Evolutionary conservation across 2,888 invertebrate genomes (phyloP), one percentile per base, ranked within the genome.

Genomic region (Merodon equestris): DNA sequence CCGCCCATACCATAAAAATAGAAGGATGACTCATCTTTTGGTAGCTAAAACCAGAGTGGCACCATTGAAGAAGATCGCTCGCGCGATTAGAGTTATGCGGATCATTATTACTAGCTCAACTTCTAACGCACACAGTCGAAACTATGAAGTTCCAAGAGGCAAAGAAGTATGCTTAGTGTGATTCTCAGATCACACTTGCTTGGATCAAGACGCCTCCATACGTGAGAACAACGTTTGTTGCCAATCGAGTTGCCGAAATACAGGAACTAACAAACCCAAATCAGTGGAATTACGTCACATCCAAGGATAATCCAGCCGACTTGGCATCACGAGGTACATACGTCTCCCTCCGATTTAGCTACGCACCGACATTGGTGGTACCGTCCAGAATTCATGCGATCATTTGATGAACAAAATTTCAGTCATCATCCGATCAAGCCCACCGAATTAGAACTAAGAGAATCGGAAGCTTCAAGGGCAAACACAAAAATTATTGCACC

Each of bases 1-100:
- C 27, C 27, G 27, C 27, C 7, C 27, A 40, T 40, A 40, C 40
- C 2, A 40, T 40, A 10, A n/a, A 40, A 40, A 40, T 9, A n/a
- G 40, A 9, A 7, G n/a, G 40, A 40, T 40, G 10, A 7, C 40
- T 7, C 27, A 27, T 40, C 40, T 40, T 40, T 40, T n/a, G 40
- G 40, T 10, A 40, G 10, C 27, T 27, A 54, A 54, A n/a, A 54
- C 53, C 15, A 54, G 40, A n/a, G 15, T 54, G 12, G 40, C 53
- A 54, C 38, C 38, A n/a, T 38, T 54, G 12, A 54, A 54, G 15
- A 51, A n/a, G 10, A 19, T 34, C 36, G 36, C 53, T 14, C 53
- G 36, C 4, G 53, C 53, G 12, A 36, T 17, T 54, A 54, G 38
- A 54, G n/a, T 17, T 54, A 14, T 54, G 53, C 40, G 53, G 53